These are phyloP conservation scores for Solenopsis fugax DNA, from an alignment of 1,140 invertebrate species.

Conservation along the genomic window DNA sequence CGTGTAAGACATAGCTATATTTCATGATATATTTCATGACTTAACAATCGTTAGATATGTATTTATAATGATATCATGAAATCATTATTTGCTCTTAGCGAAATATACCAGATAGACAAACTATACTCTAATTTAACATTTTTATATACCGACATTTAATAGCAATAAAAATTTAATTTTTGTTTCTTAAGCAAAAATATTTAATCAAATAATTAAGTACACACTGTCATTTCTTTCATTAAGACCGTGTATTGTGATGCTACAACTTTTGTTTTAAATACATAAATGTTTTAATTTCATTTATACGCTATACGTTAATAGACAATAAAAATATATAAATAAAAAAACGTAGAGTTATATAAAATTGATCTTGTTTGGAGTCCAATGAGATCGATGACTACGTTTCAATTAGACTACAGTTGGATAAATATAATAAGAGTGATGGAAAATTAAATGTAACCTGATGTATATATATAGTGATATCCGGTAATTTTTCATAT, in stretches of 20 bases:
- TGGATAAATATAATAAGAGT: neutral
- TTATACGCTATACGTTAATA: too few species aligned
- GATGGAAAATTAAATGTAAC: slow-evolving; percentile 14
- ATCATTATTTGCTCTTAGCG: slow-evolving; percentile 17
- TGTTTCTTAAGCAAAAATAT: too few species aligned
- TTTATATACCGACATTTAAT: neutral
- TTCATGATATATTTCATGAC: neutral
- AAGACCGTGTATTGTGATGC: neutral
- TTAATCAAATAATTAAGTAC: too few species aligned
- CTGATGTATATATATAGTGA: neutral
- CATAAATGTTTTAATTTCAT: neutral
- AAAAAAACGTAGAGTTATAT: neutral
- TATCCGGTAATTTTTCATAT: slow-evolving; percentile 26
- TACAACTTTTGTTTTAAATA: neutral
- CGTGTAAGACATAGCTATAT: neutral
- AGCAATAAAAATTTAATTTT: too few species aligned
- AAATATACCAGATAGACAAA: neutral
- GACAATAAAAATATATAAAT: neutral
- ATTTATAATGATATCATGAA: neutral
- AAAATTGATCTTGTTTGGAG: neutral
- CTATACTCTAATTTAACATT: neutral
- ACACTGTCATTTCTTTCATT: too few species aligned
- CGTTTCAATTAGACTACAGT: slow-evolving; percentile 1
- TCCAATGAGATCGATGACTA: neutral
- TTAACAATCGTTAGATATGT: neutral